Conservation (phyloP, 2,797 vertebrate species). For the Pygocentrus nattereri region DNA sequence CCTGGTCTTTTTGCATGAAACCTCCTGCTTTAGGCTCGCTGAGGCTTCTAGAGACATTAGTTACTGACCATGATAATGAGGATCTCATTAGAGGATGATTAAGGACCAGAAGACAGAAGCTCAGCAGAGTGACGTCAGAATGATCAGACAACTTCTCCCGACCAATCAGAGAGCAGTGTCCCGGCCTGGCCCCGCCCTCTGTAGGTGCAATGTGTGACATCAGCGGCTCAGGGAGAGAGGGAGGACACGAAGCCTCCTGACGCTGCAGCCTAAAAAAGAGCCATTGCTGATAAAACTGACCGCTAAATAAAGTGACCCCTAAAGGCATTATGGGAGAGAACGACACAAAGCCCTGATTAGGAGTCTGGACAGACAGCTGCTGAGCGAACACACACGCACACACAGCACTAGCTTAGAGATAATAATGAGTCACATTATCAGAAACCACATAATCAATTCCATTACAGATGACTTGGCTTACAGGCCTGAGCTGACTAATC, state of each 20-base stretch:
- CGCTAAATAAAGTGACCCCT: slow-evolving; percentile 11
- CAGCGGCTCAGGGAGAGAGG: not conserved
- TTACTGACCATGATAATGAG: slow-evolving; percentile 21
- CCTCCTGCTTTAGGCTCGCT: not conserved
- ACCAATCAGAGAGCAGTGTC: slow-evolving; percentile 17
- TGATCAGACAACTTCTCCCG: slow-evolving; percentile 20
- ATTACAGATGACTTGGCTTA: too few species aligned
- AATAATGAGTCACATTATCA: too few species aligned
- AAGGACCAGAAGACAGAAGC: slow-evolving; percentile 28
- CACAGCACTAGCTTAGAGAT: too few species aligned
- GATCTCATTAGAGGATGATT: slow-evolving; percentile 41
- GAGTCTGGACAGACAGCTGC: not conserved
- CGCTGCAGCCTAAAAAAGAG: slow-evolving; percentile 12
- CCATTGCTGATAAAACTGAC: not conserved
- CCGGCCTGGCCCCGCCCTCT: not conserved
- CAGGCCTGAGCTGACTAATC: too few species aligned
- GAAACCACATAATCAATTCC: too few species aligned
- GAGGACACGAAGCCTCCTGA: not conserved
- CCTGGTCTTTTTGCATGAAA: too few species aligned
- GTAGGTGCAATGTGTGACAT: not conserved
- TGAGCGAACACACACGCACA: not conserved
- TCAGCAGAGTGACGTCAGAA: slow-evolving; percentile 42
- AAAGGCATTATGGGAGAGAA: not conserved
- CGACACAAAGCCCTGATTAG: not conserved
- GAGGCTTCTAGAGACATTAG: not conserved